Evolutionary conservation across 2,113 vertebrate genomes (phyloP).

Genomic region (Serinus canaria): DNA sequence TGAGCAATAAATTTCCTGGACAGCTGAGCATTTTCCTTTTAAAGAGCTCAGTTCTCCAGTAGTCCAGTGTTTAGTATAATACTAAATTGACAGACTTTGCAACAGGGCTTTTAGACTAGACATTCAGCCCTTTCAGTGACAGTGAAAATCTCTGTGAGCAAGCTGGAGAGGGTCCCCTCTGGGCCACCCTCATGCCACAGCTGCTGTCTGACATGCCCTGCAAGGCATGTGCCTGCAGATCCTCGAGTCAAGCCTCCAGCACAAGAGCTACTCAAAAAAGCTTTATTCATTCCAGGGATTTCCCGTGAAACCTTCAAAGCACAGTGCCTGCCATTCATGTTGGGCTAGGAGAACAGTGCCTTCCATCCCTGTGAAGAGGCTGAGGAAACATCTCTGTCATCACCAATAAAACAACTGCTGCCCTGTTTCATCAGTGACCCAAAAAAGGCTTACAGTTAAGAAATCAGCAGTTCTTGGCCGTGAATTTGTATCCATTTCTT

Average conservation of each 20-base stretch:
- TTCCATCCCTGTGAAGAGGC: neutral
- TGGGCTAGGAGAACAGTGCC: neutral
- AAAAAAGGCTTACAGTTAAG: neutral
- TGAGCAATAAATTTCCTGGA: neutral
- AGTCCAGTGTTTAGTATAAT: neutral
- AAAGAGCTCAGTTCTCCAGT: neutral
- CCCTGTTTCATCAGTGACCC: neutral
- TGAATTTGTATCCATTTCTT: neutral
- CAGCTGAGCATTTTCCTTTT: neutral
- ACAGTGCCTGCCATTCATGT: neutral
- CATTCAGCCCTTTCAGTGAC: neutral
- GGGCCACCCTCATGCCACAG: neutral
- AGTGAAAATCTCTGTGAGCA: neutral
- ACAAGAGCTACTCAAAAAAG: neutral
- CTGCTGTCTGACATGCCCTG: rapidly evolving
- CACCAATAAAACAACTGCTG: neutral
- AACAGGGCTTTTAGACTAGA: neutral
- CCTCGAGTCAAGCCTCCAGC: neutral
- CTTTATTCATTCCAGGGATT: neutral
- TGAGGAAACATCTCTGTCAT: neutral
- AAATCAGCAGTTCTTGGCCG: neutral
- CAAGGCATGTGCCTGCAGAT: neutral
- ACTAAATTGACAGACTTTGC: neutral
- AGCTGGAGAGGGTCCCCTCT: neutral
- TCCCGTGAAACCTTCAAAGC: neutral